phyloP scores from a whole-genome alignment of 2,888 invertebrate genomes.

The Pyrrhopygopsis socrates region DNA sequence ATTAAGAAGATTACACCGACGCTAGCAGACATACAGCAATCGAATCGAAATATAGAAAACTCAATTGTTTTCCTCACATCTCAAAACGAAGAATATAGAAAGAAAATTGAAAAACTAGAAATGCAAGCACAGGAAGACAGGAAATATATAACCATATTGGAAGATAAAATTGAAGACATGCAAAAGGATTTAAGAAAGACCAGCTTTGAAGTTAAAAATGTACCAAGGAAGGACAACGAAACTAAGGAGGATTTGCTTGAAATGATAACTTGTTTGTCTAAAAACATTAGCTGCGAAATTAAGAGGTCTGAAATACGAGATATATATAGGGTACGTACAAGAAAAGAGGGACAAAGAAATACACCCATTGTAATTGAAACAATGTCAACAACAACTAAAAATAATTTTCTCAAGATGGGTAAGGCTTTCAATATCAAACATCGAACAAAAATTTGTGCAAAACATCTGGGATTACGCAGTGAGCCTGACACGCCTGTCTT shows the following conservation, averaged over 20 bases:
- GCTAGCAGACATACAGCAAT: slow-evolving; percentile 23
- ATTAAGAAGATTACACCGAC: neutral
- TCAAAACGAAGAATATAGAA: slow-evolving; percentile 50
- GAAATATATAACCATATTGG: slow-evolving; percentile 29
- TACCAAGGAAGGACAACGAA: slow-evolving; percentile 53
- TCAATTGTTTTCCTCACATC: neutral
- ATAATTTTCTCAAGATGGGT: slow-evolving; percentile 48
- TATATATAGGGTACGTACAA: slow-evolving; percentile 50
- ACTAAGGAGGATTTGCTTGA: slow-evolving; percentile 49
- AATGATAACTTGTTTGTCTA: slow-evolving; percentile 41
- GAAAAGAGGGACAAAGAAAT: slow-evolving; percentile 22
- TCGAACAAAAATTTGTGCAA: slow-evolving; percentile 41
- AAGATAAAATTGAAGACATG: slow-evolving; percentile 32
- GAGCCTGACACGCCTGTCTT: slow-evolving; percentile 27
- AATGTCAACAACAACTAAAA: slow-evolving; percentile 58
- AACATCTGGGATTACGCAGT: neutral
- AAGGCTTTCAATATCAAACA: slow-evolving; percentile 59
- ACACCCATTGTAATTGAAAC: slow-evolving; percentile 70
- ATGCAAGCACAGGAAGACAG: slow-evolving; percentile 18
- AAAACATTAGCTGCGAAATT: slow-evolving; percentile 36
- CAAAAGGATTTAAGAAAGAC: slow-evolving; percentile 45
- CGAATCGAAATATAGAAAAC: slow-evolving; percentile 41
- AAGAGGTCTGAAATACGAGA: slow-evolving; percentile 46
- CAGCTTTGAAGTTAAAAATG: slow-evolving; percentile 15
- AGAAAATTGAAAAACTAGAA: slow-evolving; percentile 27